These are phyloP conservation scores for Rhynchophorus ferrugineus DNA, from an alignment of 1,140 invertebrate species.

Conservation along the genomic window DNA sequence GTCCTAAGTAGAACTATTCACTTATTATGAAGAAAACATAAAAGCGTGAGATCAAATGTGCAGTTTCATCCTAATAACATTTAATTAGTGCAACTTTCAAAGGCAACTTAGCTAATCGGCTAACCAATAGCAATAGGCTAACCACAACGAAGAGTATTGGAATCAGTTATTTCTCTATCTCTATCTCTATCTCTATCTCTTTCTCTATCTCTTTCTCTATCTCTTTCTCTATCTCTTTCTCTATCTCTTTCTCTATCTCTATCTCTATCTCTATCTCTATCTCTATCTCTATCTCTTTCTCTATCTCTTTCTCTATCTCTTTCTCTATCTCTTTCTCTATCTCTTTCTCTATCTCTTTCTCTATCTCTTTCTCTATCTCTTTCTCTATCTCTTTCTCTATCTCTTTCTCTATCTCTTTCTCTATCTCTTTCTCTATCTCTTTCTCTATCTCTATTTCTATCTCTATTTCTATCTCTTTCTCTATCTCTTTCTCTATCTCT, in stretches of 20 bases:
- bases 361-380: background rate
- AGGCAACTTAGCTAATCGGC: too few relatives aligned
- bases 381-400: background rate
- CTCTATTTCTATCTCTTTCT: background rate
- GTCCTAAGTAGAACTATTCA: too few relatives aligned
- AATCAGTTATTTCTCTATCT: background rate
- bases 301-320: background rate
- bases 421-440: background rate
- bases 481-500: too few relatives aligned
- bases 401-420: background rate
- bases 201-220: background rate
- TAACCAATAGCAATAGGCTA: too few relatives aligned
- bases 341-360: background rate
- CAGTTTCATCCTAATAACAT: too few relatives aligned
- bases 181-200: background rate
- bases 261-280: background rate
- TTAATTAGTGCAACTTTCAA: too few relatives aligned
- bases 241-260: background rate
- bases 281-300: background rate
- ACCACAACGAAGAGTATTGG: too few relatives aligned
- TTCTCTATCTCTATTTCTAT: background rate
- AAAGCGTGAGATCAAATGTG: too few relatives aligned
- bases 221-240: background rate
- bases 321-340: background rate
- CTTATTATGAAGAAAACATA: too few relatives aligned